Evolutionary conservation across 2,888 invertebrate genomes (phyloP).

Genomic region (Volucella inflata): DNA sequence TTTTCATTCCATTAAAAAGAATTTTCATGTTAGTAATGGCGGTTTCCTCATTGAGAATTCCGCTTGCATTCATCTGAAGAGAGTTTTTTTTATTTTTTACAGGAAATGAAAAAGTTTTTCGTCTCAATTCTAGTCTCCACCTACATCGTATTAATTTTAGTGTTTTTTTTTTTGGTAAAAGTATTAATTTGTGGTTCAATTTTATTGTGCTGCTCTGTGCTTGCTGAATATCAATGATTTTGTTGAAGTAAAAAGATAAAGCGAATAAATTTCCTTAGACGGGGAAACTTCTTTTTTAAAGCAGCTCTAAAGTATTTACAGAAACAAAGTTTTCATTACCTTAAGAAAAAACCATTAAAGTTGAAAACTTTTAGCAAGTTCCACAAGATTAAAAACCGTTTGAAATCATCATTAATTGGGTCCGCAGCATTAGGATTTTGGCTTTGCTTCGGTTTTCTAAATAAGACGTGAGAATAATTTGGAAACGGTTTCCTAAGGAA

Average conservation of each 20-base stretch:
- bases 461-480: constrained; percentile 63
- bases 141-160: constrained; percentile 65
- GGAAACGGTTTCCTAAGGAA: constrained; percentile 37
- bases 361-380: constrained; percentile 73
- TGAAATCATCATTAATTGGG: constrained; percentile 70
- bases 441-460: constrained; percentile 49
- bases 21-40: constrained; percentile 62
- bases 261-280: constrained; percentile 1
- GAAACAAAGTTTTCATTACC: constrained; percentile 51
- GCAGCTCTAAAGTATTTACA: constrained; percentile 13
- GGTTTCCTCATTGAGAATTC: constrained; percentile 74
- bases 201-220: constrained; percentile 55
- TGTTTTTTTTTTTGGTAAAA: constrained; percentile 47
- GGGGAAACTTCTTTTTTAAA: background rate
- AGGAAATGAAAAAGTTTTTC: constrained; percentile 70
- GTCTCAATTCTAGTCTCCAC: constrained; percentile 45
- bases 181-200: constrained; percentile 65
- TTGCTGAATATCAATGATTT: constrained; percentile 65
- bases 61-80: constrained; percentile 72
- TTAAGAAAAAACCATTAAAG: constrained; percentile 48
- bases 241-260: constrained; percentile 29
- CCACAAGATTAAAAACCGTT: constrained; percentile 66
- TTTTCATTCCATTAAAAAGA: constrained; percentile 71
- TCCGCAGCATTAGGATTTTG: constrained; percentile 15
- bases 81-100: constrained; percentile 55